Base-by-base conservation (phyloP, 1,140 invertebrate genomes). In the Polypedilum pembai region DNA sequence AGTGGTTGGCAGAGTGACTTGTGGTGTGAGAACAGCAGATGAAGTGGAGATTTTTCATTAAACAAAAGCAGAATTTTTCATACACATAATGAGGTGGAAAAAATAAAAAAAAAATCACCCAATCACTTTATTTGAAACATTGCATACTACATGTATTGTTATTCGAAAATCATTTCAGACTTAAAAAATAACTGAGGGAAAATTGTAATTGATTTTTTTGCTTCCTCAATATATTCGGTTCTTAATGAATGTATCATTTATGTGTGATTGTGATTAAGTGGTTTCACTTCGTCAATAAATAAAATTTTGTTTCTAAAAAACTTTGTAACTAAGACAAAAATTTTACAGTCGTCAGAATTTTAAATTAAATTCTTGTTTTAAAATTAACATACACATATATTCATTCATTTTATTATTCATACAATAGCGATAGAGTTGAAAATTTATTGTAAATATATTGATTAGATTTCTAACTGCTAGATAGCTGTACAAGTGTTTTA, bases 201-300 rank as follows among this genome's bases (percentile, higher is more conserved):
- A 69, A 69, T 20, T 69, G 65, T 69, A 69, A 69, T 69, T 69
- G 65, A 69, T 69, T 69, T 69, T 69, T 69, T 69, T 69, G 8
- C 7, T 10, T 18, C 7, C 10, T 18, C 65, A 21, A 7, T 69
- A 17, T 69, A 4, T 12, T 56, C 45, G 12, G 12, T 56, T 69
- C 17, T 69, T 69, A 69, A 69, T 69, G 65, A 69, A 69, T 69
- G 20, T 69, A 69, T 69, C 45, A 56, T 56, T 56, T 56, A n/a
- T 12, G 1, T 33, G 24, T 33, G 24, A 5, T 33, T 33, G 24
- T 33, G 24, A 33, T 33, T 33, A 33, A 33, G 5, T 33, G 24
- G 24, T n/a, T n/a, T n/a, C n/a, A n/a, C n/a, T n/a, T n/a, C n/a
- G 24, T 33, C 24, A 33, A 33, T 33, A 5, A 33, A 1, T 33